Evolutionary conservation across 1,140 invertebrate species (phyloP), one percentile per base, ranked within the genome.

Genomic region (Leucophenga varia): DNA sequence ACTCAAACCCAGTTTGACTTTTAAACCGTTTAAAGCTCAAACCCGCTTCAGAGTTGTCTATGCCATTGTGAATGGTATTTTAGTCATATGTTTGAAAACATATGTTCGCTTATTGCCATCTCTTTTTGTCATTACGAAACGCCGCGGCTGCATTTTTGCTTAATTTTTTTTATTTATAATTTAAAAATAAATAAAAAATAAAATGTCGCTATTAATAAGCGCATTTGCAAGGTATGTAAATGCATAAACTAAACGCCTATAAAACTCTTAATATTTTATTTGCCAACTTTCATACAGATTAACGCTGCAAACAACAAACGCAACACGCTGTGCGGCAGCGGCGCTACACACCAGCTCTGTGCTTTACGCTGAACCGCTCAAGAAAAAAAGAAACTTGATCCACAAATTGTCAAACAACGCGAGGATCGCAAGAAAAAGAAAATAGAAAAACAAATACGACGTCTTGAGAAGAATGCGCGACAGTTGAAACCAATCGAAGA

Each of bases 331-430:
- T n/a, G n/a, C n/a, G n/a, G n/a, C n/a, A n/a, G n/a, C n/a, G n/a
- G n/a, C n/a, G 8, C 49, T 75, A 4, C 70, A 75, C 18, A 57
- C 55, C 31, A 61, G 69, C 2, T 54, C 69, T 0, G 46, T 64
- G 7, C 49, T 76, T 6, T 73, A 51, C 63, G 88, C 80, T 22
- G 91, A 94, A 75, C 91, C 93, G 2, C 73, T 95, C 52, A 94
- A 90, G 70, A 95, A 90, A 75, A 95, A 74, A 93, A 88, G 65
- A 86, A 81, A 65, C 45, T 93, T 3, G 92, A 95, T 79, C 92
- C 91, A 19, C 78, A 79, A 10, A 77, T 95, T 20, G 52, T 91
- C 1, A 87, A 83, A 71, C 81, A 82, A 10, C 79, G 90, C 64
- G 89, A 92, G 72, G 91, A 94, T 12, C 80, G 88, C 39, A 87